Evolutionary conservation across 2,797 vertebrate genomes (phyloP), one percentile per base, ranked within the genome.

Genomic region (Phalloptychus januarius): DNA sequence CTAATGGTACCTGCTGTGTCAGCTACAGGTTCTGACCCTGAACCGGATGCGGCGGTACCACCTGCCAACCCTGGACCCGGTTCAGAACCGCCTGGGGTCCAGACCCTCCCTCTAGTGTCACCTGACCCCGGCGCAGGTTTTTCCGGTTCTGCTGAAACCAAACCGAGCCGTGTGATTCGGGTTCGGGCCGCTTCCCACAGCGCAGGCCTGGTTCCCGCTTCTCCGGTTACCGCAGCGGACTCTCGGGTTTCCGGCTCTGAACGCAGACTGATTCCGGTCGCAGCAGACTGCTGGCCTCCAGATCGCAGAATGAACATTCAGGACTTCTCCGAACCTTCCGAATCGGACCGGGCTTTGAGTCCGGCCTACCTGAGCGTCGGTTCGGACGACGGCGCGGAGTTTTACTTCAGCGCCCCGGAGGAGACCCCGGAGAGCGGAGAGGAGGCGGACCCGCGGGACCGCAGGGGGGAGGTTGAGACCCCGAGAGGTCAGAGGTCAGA

Each of bases 391-490:
- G 73, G 93, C 15, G 0, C 71, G 50, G 94, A 95, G n/a, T 25
- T 92, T 25, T 94, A 88, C 80, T 94, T 80, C 90, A 94, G 93
- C 12, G 92, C 93, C 0, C 90, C 89, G 15, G 93, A 94, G 79
- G 90, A 92, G 79, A 85, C 86, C 11, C 0, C 1, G 2, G 86
- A 82, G 5, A 85, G 82, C 4, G 72, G 6, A 20, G 79, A 71
- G 2, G 90, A 86, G 38, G 42, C 7, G 54, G 44, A 40, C 15
- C 2, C 2, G 0, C 31, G 50, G 40, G 10, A 46, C 18, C 5
- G 44, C 16, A 15, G 31, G 58, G 58, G 31, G 58, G 1, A 33
- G 5, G 6, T 16, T 2, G 8, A 0, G 4, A 7, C 71, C 78
- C 15, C 56, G 72, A 7, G 3, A 71, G 46, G 65, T 50, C 67